These are phyloP conservation scores for Miichthys miiuy DNA, from an alignment of 2,797 vertebrate genomes.

Conservation along the genomic window DNA sequence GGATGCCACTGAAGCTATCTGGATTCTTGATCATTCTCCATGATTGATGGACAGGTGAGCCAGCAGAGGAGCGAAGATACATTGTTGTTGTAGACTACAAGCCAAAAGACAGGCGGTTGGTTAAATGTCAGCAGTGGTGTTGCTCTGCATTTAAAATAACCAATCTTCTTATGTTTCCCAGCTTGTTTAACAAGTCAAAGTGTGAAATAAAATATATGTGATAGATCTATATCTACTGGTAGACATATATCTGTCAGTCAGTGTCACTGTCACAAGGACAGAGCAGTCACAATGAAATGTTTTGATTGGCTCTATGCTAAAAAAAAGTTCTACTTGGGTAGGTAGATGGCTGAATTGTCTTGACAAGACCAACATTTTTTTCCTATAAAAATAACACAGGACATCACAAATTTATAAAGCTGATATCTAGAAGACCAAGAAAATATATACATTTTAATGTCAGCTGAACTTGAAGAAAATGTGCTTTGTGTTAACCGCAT, in stretches of 20 bases:
- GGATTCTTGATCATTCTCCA: background rate
- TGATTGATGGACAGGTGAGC: slow-evolving; percentile 10
- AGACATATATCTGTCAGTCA: background rate
- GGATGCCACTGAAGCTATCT: background rate
- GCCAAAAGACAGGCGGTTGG: background rate
- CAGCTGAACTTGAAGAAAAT: background rate
- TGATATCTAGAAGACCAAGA: background rate
- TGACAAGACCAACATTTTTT: too few species aligned
- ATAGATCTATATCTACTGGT: background rate
- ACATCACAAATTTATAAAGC: background rate
- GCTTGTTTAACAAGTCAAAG: background rate
- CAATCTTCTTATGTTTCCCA: background rate
- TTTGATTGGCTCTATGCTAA: background rate
- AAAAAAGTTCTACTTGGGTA: background rate
- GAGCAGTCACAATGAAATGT: background rate
- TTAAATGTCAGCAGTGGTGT: background rate
- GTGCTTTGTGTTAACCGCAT: slow-evolving; percentile 7
- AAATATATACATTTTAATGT: background rate
- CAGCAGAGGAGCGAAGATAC: background rate
- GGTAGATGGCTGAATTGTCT: background rate
- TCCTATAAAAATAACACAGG: too few species aligned
- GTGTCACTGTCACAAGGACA: background rate
- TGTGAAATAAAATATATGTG: background rate
- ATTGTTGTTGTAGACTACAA: background rate
- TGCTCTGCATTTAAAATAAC: background rate